These are phyloP conservation scores for Butastur rufipennis DNA, from an alignment of 2,113 vertebrate genomes.

Conservation along the genomic window DNA sequence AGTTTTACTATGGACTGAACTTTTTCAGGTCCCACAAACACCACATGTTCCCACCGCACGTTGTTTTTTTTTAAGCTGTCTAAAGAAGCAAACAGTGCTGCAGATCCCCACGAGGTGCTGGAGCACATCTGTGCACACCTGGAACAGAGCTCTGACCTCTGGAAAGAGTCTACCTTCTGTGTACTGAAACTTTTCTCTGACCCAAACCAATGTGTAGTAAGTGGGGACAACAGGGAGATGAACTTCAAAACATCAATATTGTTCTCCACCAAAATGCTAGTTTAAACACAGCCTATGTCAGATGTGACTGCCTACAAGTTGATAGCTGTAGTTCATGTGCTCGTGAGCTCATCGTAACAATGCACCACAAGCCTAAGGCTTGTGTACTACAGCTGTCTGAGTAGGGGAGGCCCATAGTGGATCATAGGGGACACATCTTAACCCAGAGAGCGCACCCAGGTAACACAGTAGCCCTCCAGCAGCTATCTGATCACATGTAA, in stretches of 20 bases:
- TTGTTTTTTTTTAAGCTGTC: background rate
- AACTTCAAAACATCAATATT: background rate
- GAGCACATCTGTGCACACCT: background rate
- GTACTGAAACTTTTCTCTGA: background rate
- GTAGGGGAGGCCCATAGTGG: background rate
- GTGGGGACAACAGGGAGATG: background rate
- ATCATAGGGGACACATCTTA: background rate
- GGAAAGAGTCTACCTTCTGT: background rate
- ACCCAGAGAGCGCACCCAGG: background rate
- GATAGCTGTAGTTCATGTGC: background rate
- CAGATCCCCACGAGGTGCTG: background rate
- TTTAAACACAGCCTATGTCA: background rate
- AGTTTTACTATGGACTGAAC: background rate
- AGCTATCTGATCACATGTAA: background rate
- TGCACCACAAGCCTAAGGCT: background rate
- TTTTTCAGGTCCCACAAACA: background rate
- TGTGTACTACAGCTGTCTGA: background rate
- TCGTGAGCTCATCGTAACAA: background rate
- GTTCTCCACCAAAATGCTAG: background rate
- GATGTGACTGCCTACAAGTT: background rate
- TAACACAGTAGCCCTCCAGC: background rate
- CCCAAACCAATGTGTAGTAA: background rate
- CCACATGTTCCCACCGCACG: rapidly evolving
- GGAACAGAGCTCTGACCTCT: background rate
- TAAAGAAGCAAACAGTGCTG: background rate